Conservation (phyloP, 2,113 vertebrate species). For the Patagioenas fasciata region DNA sequence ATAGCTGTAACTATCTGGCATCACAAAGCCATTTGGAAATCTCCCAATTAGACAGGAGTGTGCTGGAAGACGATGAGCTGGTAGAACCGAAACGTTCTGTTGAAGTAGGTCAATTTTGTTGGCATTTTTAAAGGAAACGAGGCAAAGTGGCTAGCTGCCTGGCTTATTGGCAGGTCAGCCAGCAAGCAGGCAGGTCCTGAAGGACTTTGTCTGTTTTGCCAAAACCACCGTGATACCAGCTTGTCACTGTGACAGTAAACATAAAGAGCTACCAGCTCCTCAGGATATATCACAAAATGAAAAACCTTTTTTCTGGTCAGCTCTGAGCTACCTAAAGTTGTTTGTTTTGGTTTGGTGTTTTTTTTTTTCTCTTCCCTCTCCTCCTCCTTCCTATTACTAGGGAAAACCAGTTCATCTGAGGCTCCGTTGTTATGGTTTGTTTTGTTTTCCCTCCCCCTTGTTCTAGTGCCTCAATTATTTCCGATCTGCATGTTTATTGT, state of each 20-base stretch:
- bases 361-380: background rate
- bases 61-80: background rate
- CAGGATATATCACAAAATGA: background rate
- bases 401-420: slow-evolving; percentile 2
- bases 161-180: background rate
- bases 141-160: background rate
- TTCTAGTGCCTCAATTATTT: slow-evolving; percentile 50
- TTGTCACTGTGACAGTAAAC: background rate
- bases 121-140: background rate
- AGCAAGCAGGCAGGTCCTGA: background rate
- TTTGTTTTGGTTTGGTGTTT: background rate
- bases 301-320: background rate
- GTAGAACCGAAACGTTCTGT: background rate
- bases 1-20: background rate
- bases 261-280: background rate
- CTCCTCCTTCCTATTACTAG: background rate
- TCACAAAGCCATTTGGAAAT: background rate
- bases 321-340: background rate
- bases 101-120: background rate
- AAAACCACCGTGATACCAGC: background rate
- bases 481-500: slow-evolving; percentile 42
- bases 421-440: background rate
- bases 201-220: background rate
- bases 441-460: slow-evolving; percentile 45
- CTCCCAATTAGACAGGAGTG: background rate